A percentile compares a stretch with the other conserved stretches of the same genome.
Conservation (phyloP, 2,113 vertebrate genomes). For the Sarotherodon lohbergeri region DNA sequence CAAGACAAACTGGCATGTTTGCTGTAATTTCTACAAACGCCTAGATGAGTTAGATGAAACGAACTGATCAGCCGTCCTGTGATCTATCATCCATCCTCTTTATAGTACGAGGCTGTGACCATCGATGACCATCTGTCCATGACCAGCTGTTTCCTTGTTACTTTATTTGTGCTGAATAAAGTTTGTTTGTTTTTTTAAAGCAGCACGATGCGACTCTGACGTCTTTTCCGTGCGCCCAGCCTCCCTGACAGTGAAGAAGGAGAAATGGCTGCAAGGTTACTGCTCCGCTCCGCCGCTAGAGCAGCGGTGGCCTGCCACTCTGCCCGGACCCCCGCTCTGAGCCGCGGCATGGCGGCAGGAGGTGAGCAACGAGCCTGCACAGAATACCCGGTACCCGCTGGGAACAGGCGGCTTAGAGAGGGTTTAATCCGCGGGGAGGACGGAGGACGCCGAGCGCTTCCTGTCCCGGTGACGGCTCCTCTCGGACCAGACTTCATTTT, state of each 20-base stretch:
- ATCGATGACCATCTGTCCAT: neutral
- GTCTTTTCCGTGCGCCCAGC: neutral
- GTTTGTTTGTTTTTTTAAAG: neutral
- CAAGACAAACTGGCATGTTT: neutral
- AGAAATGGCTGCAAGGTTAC: conserved; percentile 76
- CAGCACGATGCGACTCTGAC: neutral
- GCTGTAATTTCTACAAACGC: neutral
- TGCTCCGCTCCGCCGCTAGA: conserved; percentile 55
- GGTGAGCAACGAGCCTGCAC: conserved; percentile 40
- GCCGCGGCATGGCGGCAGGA: conserved; percentile 64
- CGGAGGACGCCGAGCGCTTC: neutral
- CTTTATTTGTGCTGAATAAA: neutral
- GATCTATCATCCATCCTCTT: neutral
- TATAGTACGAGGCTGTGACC: neutral
- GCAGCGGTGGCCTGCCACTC: conserved; percentile 28
- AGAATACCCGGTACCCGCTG: too few relatives aligned
- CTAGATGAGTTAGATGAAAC: neutral
- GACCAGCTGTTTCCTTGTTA: neutral
- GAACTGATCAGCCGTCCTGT: neutral
- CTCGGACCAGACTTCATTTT: neutral
- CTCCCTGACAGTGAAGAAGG: neutral
- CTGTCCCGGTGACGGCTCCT: neutral
- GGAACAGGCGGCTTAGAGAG: neutral
- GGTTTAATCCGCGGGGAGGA: neutral
- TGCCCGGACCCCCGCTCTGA: neutral